phyloP scores from a whole-genome alignment of 1,140 invertebrate species.

The Zaprionus capensis region DNA sequence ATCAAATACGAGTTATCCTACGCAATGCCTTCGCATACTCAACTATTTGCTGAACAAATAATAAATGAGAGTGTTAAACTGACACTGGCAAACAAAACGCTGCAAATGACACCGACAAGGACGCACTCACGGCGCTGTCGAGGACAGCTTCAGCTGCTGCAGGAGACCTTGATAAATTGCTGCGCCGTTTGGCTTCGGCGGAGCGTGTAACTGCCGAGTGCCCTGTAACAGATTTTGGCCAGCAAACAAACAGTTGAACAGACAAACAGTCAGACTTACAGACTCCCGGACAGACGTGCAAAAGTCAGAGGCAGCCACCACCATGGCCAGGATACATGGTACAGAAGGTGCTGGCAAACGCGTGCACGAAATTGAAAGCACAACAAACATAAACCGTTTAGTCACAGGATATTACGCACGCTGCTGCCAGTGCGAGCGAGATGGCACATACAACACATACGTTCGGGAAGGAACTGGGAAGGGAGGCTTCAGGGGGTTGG shows the following conservation, averaged over 20 bases:
- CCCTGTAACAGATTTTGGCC: constrained; percentile 72
- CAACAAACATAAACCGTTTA: constrained; percentile 84
- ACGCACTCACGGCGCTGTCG: constrained; percentile 50
- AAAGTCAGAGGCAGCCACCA: constrained; percentile 74
- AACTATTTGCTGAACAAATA: constrained; percentile 64
- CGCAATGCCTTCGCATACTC: constrained; percentile 28
- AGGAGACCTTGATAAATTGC: constrained; percentile 77
- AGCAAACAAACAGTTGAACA: constrained; percentile 32
- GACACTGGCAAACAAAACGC: constrained; percentile 62
- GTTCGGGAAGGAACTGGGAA: constrained; percentile 15
- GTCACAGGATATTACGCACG: constrained; percentile 84
- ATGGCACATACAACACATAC: not conserved
- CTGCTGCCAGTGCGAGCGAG: constrained; percentile 47
- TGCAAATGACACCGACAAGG: constrained; percentile 68
- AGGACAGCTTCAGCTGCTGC: constrained; percentile 54
- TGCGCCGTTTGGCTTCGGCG: constrained; percentile 45
- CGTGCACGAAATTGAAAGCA: constrained; percentile 82
- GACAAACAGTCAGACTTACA: constrained; percentile 9
- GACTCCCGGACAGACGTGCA: constrained; percentile 29
- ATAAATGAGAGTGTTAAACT: constrained; percentile 77
- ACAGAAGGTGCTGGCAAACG: constrained; percentile 57
- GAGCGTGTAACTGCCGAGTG: constrained; percentile 71
- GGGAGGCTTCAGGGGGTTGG: constrained; percentile 12
- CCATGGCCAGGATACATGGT: constrained; percentile 35
- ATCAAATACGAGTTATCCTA: constrained; percentile 1